Evolutionary conservation across 2,888 invertebrate species (phyloP).

Genomic region (Drosophila dives): DNA sequence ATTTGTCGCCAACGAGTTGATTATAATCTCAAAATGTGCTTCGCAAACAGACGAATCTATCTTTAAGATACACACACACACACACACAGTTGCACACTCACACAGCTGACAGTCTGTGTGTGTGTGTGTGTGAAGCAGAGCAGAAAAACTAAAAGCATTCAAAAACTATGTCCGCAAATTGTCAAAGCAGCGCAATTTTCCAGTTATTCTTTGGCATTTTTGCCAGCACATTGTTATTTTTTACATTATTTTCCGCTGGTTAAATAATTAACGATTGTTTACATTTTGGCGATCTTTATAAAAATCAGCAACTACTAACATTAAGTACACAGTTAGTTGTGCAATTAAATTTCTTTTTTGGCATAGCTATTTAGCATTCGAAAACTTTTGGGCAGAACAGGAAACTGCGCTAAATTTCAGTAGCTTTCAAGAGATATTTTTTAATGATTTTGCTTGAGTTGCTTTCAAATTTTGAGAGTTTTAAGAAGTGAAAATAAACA

Average conservation of each 20-base stretch:
- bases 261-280: constrained; percentile 44
- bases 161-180: constrained; percentile 62
- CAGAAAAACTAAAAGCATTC: constrained; percentile 60
- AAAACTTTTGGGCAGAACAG: not conserved
- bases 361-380: constrained; percentile 1
- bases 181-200: constrained; percentile 46
- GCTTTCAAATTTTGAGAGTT: not conserved
- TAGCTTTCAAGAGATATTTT: not conserved
- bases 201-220: constrained; percentile 50
- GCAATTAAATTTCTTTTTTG: constrained; percentile 34
- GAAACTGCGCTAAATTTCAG: not conserved
- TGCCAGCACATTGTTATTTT: constrained; percentile 10
- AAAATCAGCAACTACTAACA: constrained; percentile 7
- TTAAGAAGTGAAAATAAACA: not conserved
- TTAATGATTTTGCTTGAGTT: not conserved
- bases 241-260: constrained; percentile 55
- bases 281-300: constrained; percentile 14
- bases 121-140: constrained; percentile 68
- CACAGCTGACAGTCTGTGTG: constrained; percentile 1
- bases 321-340: constrained; percentile 8
- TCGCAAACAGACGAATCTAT: constrained; percentile 36
- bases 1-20: constrained; percentile 69
- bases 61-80: constrained; percentile 21
- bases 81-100: not conserved
- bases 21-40: constrained; percentile 70